phyloP scores from a whole-genome alignment of 92 coral and sea anemone species.

The Heteractis magnifica region DNA sequence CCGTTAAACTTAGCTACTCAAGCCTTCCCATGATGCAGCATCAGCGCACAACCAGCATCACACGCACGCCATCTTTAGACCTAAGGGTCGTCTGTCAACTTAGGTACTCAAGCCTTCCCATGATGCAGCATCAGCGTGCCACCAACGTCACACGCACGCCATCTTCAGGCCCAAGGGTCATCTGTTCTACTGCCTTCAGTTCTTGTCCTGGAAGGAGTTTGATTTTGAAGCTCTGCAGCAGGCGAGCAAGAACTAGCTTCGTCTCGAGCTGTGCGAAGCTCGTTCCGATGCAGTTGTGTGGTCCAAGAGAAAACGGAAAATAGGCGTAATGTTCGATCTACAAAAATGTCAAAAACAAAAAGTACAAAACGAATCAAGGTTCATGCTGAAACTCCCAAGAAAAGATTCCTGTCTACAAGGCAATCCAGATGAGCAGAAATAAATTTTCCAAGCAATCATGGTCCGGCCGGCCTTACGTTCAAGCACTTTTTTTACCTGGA shows the following conservation, averaged over 20 bases:
- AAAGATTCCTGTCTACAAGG: too few relatives aligned
- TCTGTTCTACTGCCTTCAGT: slow-evolving; percentile 67
- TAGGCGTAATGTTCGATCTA: slow-evolving; percentile 67
- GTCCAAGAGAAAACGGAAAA: slow-evolving; percentile 81
- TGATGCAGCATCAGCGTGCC: slow-evolving; percentile 11
- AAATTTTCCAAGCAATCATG: too few relatives aligned
- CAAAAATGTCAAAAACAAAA: not conserved
- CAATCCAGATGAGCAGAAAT: too few relatives aligned
- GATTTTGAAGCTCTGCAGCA: slow-evolving; percentile 66
- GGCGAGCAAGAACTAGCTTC: slow-evolving; percentile 71
- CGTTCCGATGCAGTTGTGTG: slow-evolving; percentile 82
- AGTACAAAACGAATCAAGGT: too few relatives aligned
- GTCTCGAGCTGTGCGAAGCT: slow-evolving; percentile 73
- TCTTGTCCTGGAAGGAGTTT: slow-evolving; percentile 68
- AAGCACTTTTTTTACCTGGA: too few relatives aligned
- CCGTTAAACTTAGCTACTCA: not conserved
- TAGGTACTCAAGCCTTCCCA: not conserved
- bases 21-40: not conserved
- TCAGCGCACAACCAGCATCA: slow-evolving; percentile 40
- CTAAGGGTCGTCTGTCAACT: slow-evolving; percentile 49
- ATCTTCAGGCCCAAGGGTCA: slow-evolving; percentile 68
- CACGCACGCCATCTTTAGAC: slow-evolving; percentile 72
- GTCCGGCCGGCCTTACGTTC: too few relatives aligned
- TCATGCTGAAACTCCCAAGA: not conserved
- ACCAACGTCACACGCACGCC: slow-evolving; percentile 65